Conservation (phyloP, 2,888 invertebrate species). For the Pterostichus niger region DNA sequence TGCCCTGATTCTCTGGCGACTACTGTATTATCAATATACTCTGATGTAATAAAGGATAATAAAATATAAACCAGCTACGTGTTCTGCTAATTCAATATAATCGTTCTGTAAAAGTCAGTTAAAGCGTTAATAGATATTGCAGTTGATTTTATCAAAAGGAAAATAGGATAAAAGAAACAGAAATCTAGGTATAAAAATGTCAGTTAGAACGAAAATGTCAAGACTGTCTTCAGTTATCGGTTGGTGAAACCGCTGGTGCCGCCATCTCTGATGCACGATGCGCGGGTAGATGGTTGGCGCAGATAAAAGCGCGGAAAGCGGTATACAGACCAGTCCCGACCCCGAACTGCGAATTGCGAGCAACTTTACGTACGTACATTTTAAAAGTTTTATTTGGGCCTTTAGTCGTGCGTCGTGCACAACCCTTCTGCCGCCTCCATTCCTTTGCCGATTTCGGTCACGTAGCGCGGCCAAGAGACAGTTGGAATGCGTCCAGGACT, state of each 20-base stretch:
- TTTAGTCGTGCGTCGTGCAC: neutral
- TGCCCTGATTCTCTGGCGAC: too few species aligned
- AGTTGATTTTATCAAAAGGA: conserved; percentile 27
- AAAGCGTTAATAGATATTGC: neutral
- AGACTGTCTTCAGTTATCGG: conserved; percentile 41
- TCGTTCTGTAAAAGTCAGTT: neutral
- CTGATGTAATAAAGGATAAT: neutral
- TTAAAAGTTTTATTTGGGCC: conserved; percentile 63
- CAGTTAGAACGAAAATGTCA: conserved; percentile 33
- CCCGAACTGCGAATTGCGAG: neutral
- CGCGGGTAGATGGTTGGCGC: too few species aligned
- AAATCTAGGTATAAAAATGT: conserved; percentile 30
- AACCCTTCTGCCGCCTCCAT: conserved; percentile 27
- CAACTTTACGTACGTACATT: conserved; percentile 57
- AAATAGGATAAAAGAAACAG: conserved; percentile 36
- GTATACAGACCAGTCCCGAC: neutral
- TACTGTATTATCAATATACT: neutral
- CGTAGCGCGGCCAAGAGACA: conserved; percentile 60
- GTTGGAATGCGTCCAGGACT: conserved; percentile 60
- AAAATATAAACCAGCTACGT: neutral
- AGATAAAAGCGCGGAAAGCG: conserved; percentile 45
- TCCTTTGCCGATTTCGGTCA: conserved; percentile 45
- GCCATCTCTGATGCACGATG: neutral
- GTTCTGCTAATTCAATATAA: conserved; percentile 1
- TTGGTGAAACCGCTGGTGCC: conserved; percentile 1